Percentiles rank a stretch among this genome's conserved stretches.
These are phyloP conservation scores for Epistrophe eligans DNA, from an alignment of 2,888 invertebrate genomes.

Conservation along the genomic window DNA sequence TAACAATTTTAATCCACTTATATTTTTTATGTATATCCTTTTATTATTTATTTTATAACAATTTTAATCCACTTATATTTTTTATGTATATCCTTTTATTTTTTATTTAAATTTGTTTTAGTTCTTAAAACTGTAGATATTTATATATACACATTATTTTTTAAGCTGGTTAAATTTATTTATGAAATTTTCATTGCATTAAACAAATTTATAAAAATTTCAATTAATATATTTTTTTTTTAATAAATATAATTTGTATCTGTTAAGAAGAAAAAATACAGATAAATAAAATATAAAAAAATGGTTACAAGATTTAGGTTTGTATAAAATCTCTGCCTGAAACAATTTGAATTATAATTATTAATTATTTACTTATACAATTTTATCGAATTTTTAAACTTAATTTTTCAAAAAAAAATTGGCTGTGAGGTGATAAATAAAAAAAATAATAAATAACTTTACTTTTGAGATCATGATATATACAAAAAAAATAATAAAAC, in stretches of 20 bases:
- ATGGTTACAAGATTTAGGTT: neutral
- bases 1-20: too few species aligned
- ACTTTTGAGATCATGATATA: slow-evolving; percentile 26
- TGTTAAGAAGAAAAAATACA: neutral
- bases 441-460: slow-evolving; percentile 17
- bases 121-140: neutral
- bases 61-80: too few species aligned
- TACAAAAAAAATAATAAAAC: slow-evolving; percentile 9
- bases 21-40: neutral
- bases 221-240: neutral
- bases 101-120: neutral
- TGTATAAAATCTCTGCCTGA: neutral
- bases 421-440: slow-evolving; percentile 63
- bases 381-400: slow-evolving; percentile 9
- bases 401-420: slow-evolving; percentile 50
- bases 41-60: neutral
- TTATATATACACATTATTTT: too few species aligned
- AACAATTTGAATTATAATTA: neutral
- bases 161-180: neutral
- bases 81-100: neutral
- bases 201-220: neutral
- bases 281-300: neutral
- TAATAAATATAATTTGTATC: neutral
- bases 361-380: neutral
- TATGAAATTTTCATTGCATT: neutral